These are phyloP conservation scores for Netelia virgata DNA, from an alignment of 2,888 invertebrate genomes.

Conservation along the genomic window DNA sequence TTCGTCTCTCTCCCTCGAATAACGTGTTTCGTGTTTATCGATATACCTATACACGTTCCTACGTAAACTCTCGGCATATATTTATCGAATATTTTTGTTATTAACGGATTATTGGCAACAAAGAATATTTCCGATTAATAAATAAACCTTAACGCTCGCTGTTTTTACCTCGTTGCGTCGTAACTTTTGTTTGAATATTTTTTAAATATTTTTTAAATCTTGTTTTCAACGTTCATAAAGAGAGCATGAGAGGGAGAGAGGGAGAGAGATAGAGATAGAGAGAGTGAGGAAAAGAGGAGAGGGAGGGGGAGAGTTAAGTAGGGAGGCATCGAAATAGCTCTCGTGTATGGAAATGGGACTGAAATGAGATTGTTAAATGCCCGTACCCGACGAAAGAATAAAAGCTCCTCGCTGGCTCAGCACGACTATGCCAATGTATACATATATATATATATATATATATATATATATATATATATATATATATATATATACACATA, in stretches of 20 bases:
- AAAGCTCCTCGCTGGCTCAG: slow-evolving; percentile 54
- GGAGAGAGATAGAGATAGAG: not conserved
- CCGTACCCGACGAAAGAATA: slow-evolving; percentile 56
- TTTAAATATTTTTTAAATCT: too few relatives aligned
- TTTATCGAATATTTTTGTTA: too few relatives aligned
- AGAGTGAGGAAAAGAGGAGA: not conserved
- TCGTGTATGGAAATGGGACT: slow-evolving; percentile 51
- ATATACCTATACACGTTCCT: too few relatives aligned
- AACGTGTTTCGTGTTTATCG: too few relatives aligned
- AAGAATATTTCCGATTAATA: too few relatives aligned
- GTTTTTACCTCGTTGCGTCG: too few relatives aligned
- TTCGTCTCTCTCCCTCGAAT: too few relatives aligned
- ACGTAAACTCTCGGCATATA: too few relatives aligned
- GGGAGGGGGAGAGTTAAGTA: not conserved
- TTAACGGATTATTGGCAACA: too few relatives aligned
- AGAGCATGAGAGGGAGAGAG: not conserved
- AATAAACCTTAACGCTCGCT: too few relatives aligned
- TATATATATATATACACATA: slow-evolving; percentile 4
- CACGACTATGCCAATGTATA: slow-evolving; percentile 21
- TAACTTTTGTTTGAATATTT: too few relatives aligned
- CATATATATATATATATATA: slow-evolving; percentile 13
- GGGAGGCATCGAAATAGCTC: slow-evolving; percentile 46
- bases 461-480: not conserved
- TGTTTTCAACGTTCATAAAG: too few relatives aligned
- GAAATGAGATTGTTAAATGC: slow-evolving; percentile 65